These are phyloP conservation scores for Epirrhoe tristata DNA, from an alignment of 2,888 invertebrate species.

Conservation along the genomic window DNA sequence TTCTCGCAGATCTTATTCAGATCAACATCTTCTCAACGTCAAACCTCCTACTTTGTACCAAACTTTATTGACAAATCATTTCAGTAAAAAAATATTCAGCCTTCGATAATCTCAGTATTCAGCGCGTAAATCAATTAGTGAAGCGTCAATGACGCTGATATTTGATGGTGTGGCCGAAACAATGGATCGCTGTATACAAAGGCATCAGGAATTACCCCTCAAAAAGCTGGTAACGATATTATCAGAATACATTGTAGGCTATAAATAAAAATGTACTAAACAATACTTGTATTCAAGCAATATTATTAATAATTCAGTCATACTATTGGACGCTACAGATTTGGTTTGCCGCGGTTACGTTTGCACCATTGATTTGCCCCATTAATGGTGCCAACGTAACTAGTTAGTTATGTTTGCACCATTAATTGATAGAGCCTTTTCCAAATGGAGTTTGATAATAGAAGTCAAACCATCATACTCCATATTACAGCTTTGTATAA, in stretches of 20 bases:
- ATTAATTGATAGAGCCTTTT: too few relatives aligned
- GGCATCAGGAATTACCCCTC: background rate
- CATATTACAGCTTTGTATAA: too few relatives aligned
- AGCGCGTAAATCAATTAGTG: slow-evolving; percentile 4
- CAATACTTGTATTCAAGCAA: background rate
- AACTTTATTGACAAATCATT: background rate
- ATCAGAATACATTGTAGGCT: background rate
- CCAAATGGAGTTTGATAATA: too few relatives aligned
- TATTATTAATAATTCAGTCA: background rate
- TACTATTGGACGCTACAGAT: background rate
- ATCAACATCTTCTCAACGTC: background rate
- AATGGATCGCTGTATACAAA: slow-evolving; percentile 4
- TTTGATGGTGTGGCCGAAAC: background rate
- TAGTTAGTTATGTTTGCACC: too few relatives aligned
- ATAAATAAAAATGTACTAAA: background rate
- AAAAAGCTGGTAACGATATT: background rate
- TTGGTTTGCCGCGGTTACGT: too few relatives aligned
- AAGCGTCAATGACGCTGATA: slow-evolving; percentile 1
- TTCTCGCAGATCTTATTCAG: too few relatives aligned
- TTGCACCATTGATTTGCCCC: too few relatives aligned
- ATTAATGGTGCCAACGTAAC: too few relatives aligned
- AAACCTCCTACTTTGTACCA: background rate
- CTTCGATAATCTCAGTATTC: background rate
- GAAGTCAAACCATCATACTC: too few relatives aligned
- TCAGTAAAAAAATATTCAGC: background rate